phyloP scores from a whole-genome alignment of 2,797 vertebrate species.

The Mus caroli region DNA sequence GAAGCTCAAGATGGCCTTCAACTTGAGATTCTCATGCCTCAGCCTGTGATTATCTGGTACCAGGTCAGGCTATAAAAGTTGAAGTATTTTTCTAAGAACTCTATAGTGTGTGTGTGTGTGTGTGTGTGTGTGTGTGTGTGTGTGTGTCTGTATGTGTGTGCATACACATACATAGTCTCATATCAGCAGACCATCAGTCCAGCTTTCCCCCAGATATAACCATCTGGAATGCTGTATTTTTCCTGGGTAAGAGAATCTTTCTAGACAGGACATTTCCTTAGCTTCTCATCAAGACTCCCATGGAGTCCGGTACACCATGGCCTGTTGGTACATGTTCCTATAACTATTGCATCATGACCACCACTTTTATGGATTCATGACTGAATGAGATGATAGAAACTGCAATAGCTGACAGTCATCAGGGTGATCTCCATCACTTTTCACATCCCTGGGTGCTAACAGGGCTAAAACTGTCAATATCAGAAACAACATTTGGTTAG shows the following conservation, averaged over 20 bases:
- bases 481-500: background rate
- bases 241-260: constrained; percentile 5
- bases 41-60: background rate
- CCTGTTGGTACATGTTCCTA: background rate
- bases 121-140: background rate
- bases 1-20: background rate
- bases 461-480: background rate
- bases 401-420: background rate
- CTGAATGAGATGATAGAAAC: background rate
- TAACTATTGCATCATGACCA: background rate
- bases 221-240: background rate
- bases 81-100: background rate
- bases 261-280: background rate
- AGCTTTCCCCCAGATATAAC: background rate
- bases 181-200: background rate
- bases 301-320: background rate
- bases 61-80: background rate
- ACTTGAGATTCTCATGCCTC: background rate
- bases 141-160: rapidly evolving
- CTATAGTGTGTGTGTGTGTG: background rate
- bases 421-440: background rate
- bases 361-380: background rate
- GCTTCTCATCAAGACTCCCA: background rate
- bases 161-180: rapidly evolving
- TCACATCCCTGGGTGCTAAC: no score